Conservation (phyloP, 2,888 invertebrate genomes). For the Atherix ibis region DNA sequence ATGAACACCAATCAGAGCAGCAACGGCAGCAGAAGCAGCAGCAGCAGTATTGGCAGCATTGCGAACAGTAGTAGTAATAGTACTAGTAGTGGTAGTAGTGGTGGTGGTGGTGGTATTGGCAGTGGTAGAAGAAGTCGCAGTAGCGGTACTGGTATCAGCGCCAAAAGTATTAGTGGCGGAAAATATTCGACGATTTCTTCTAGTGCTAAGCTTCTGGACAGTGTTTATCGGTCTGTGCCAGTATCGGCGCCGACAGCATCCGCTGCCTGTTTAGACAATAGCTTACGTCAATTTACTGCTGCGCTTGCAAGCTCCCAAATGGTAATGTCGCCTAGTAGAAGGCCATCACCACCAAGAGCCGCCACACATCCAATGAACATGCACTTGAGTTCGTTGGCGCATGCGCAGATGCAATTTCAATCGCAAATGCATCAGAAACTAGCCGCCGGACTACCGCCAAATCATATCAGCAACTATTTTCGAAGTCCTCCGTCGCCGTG, state of each 20-base stretch:
- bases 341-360: constrained; percentile 44
- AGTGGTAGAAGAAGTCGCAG: too few relatives aligned
- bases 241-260: not conserved
- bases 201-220: too few relatives aligned
- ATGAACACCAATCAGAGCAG: constrained; percentile 5
- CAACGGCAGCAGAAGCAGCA: constrained; percentile 9
- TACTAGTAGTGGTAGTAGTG: too few relatives aligned
- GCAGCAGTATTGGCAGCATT: constrained; percentile 11
- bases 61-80: not conserved
- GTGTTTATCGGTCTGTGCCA: too few relatives aligned
- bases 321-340: constrained; percentile 54
- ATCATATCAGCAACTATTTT: constrained; percentile 23
- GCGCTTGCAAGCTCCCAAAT: constrained; percentile 15
- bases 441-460: constrained; percentile 22
- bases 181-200: too few relatives aligned
- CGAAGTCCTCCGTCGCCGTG: constrained; percentile 25
- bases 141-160: too few relatives aligned
- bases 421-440: constrained; percentile 31
- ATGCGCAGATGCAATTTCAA: constrained; percentile 30
- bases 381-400: constrained; percentile 28
- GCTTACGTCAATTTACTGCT: constrained; percentile 5
- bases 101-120: too few relatives aligned
- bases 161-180: too few relatives aligned
- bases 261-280: not conserved
- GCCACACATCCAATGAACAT: constrained; percentile 34